A percentile compares a stretch with the other conserved stretches of the same genome.
Conservation (phyloP, 2,113 vertebrate genomes). For the Seriola quinqueradiata region DNA sequence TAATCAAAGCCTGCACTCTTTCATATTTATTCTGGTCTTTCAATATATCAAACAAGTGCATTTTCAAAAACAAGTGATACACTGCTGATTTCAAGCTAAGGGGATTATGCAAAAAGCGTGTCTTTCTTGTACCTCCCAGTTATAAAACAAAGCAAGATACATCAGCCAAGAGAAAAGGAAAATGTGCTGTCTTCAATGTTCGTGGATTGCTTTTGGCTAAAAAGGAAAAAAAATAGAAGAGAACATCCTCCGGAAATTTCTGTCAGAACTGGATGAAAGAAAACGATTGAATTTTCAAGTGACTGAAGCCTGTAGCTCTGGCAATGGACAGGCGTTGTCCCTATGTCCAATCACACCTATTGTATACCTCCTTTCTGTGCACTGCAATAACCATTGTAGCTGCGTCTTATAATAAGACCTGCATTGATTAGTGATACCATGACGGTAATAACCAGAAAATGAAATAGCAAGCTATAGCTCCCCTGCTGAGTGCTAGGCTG, state of each 20-base stretch:
- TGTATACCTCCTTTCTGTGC: conserved; percentile 36
- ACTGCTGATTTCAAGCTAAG: conserved; percentile 65
- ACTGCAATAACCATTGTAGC: conserved; percentile 49
- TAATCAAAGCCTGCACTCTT: conserved; percentile 57
- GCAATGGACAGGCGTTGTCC: conserved; percentile 28
- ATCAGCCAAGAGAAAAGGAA: conserved; percentile 60
- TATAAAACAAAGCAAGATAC: conserved; percentile 71
- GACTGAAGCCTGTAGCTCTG: conserved; percentile 45
- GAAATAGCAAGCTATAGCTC: conserved; percentile 55
- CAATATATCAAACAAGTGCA: conserved; percentile 55
- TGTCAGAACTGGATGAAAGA: conserved; percentile 65
- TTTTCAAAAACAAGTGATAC: conserved; percentile 66
- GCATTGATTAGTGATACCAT: conserved; percentile 71
- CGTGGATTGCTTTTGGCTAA: conserved; percentile 67
- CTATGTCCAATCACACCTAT: conserved; percentile 49
- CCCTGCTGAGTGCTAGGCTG: conserved; percentile 53
- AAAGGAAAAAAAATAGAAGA: conserved; percentile 23
- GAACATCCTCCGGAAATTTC: conserved; percentile 59
- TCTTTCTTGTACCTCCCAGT: conserved; percentile 68
- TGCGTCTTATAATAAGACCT: conserved; percentile 58
- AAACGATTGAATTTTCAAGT: conserved; percentile 59
- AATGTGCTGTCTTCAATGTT: conserved; percentile 68
- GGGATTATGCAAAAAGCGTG: conserved; percentile 68
- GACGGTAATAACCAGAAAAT: conserved; percentile 69
- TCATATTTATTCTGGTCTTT: conserved; percentile 52